Evolutionary conservation across 2,888 invertebrate species (phyloP), one percentile per base, ranked within the genome.

Genomic region (Nysson spinosus): DNA sequence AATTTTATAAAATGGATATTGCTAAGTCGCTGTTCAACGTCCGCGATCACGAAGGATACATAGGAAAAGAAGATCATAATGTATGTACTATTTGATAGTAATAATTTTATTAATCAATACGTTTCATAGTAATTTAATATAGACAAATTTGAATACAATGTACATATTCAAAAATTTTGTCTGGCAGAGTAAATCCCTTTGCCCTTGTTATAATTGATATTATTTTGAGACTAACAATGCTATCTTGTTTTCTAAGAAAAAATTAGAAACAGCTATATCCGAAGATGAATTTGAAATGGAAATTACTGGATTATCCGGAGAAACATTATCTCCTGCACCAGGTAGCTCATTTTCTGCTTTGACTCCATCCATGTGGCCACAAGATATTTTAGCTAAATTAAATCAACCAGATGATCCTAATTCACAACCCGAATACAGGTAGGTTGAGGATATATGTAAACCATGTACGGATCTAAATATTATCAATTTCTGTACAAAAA

Each of bases 311-410:
- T 88, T 95, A 61, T 93, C 92, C 78, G 89, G 91, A 19, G 95
- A 94, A 85, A 91, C 92, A 46, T 83, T 94, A 43, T 91, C 93
- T 6, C 95, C 95, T 5, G 91, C 91, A 46, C 95, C 95, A 9
- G 95, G 97, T 1, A 97, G 97, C 0, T 95, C 97, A 0, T 98
- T 98, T 88, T 97, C 96, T 20, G 97, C 97, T 1, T 90, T 98
- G 9, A 97, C 96, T 1, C 92, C 97, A 2, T 97, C 97, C 63
- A 98, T 98, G 97, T 97, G 97, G 92, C 98, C 98, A 0, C 97
- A 97, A 87, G 96, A 97, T 83, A 93, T 97, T 54, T 91, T 97
- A 85, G 93, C 93, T 0, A 95, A 95, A 87, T 88, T 95, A 35
- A 92, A 92, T 19, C 92, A 95, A 84, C 94, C 95, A 2, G 96